Base-by-base conservation (phyloP, 2,888 invertebrate genomes). In the Malachius bipustulatus region DNA sequence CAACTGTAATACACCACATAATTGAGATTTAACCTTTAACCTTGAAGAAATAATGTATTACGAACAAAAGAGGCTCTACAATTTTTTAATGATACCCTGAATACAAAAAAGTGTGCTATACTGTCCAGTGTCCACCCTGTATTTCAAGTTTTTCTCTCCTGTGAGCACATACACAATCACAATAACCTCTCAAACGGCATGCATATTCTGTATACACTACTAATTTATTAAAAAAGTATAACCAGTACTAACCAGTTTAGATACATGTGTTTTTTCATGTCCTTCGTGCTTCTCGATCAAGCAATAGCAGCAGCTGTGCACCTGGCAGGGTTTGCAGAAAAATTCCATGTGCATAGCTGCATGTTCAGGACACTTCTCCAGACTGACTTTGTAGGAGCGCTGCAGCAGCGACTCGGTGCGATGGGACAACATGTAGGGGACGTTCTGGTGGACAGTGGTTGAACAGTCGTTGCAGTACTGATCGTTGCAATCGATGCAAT, bases 301-400 rank as follows among this genome's bases (percentile, higher is more conserved):
- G 38, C 67, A 67, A 27, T 58, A 55, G 4, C 57, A 49, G 35
- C 66, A 67, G 2, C 49, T 37, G 4, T 51, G 37, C 15, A 38
- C 36, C 10, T 51, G 29, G 41, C 66, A 66, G 3, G 49, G 42
- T 2, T 40, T 41, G 36, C 66, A 67, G 37, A 50, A 52, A 47
- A 60, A 60, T 12, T 57, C 57, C 16, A 55, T 12, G 1, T 41
- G 16, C 10, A 46, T 36, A 3, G 40, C 38, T 4, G 38, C 15
- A 43, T 60, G 60, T 14, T 26, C 33, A 13, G 13, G 30, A 14
- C 31, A 31, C 6, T 19, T 19, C n/a, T 19, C 24, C 6, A 19
- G 24, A 8, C n/a, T n/a, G n/a, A 19, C 6, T 19, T 6, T 8
- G 6, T 8, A 19, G 6, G 6, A n/a, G 6, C 6, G n/a, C 6